A percentile compares a stretch with the other conserved stretches of the same genome.
Conservation (phyloP, 2,113 vertebrate genomes). For the Alligator mississippiensis region DNA sequence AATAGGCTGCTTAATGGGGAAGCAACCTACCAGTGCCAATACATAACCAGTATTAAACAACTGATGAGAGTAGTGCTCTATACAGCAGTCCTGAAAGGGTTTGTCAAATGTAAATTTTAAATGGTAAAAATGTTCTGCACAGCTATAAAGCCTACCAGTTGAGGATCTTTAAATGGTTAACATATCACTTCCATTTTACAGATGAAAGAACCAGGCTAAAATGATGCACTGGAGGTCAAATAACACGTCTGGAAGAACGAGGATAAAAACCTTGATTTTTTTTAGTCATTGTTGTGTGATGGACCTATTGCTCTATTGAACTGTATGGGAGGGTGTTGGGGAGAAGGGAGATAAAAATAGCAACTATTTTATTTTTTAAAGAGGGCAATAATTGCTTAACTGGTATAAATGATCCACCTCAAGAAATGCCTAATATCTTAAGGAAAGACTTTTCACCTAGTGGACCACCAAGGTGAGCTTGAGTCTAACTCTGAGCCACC, state of each 20-base stretch:
- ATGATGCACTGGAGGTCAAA: not conserved
- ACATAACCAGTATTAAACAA: conserved; percentile 44
- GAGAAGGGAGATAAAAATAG: not conserved
- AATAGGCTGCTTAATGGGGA: conserved; percentile 19
- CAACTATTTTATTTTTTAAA: not conserved
- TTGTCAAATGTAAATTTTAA: not conserved
- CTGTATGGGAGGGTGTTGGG: not conserved
- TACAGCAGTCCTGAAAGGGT: not conserved
- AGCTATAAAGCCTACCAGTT: not conserved
- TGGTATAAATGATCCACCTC: not conserved
- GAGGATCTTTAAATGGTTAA: not conserved
- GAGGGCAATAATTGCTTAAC: not conserved
- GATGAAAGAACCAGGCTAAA: not conserved
- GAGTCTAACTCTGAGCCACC: too few species aligned
- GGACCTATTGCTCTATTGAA: not conserved
- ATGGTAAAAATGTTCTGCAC: not conserved
- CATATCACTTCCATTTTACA: rapidly evolving
- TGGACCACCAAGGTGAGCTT: too few species aligned
- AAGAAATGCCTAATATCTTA: not conserved
- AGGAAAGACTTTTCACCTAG: too few species aligned
- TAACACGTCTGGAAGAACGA: not conserved
- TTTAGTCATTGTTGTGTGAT: not conserved
- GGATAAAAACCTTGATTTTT: not conserved
- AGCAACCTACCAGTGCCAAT: not conserved
- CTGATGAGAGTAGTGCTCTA: conserved; percentile 19